Conservation (phyloP, 2,888 invertebrate genomes). For the Ametastegia equiseti region DNA sequence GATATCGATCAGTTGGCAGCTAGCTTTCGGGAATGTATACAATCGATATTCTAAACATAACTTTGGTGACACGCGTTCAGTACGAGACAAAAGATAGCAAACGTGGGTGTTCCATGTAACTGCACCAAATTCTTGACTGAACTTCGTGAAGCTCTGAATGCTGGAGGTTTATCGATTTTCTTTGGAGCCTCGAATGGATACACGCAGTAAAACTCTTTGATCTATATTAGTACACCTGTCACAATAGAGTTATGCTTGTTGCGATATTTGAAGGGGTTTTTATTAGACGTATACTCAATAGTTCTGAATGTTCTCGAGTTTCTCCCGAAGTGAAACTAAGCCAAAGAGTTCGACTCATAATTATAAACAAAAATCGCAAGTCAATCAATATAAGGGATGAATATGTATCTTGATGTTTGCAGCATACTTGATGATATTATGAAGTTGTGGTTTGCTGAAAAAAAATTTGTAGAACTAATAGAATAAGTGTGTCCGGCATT, state of each 20-base stretch:
- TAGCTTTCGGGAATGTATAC: slow-evolving; percentile 58
- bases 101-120: neutral
- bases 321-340: too few species aligned
- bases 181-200: neutral
- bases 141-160: neutral
- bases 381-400: too few species aligned
- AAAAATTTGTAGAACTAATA: too few species aligned
- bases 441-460: too few species aligned
- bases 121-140: slow-evolving; percentile 21
- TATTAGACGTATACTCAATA: neutral
- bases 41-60: slow-evolving; percentile 59
- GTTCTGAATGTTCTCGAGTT: too few species aligned
- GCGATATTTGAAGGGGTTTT: neutral
- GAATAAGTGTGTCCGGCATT: too few species aligned
- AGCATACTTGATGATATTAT: too few species aligned
- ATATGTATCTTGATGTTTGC: too few species aligned
- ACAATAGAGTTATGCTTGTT: neutral
- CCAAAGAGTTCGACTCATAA: too few species aligned
- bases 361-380: too few species aligned
- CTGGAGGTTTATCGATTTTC: neutral
- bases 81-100: slow-evolving; percentile 17
- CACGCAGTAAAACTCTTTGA: neutral
- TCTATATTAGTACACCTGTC: too few species aligned
- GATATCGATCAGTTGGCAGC: slow-evolving; percentile 58
- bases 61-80: slow-evolving; percentile 45